These are phyloP conservation scores for Drosophila flavopinicola DNA, from an alignment of 2,888 invertebrate genomes.

Conservation along the genomic window DNA sequence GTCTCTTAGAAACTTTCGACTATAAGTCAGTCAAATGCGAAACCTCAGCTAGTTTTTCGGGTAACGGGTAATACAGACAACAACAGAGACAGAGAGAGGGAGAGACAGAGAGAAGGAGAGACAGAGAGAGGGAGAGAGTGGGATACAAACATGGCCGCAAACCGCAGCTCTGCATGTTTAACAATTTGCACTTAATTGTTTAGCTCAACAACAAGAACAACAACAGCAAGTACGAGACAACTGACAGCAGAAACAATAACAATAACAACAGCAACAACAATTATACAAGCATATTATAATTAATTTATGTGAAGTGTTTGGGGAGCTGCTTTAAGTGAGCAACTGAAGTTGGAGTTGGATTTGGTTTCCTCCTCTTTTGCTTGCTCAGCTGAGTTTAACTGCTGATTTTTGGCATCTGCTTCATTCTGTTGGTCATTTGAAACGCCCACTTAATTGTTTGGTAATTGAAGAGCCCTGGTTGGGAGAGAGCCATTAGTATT, in stretches of 20 bases:
- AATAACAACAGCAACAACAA: constrained; percentile 44
- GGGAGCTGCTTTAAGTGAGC: constrained; percentile 32
- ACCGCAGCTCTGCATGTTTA: constrained; percentile 57
- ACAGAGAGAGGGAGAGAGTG: background rate
- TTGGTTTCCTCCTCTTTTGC: background rate
- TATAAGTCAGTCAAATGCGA: constrained; percentile 43
- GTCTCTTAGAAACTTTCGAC: constrained; percentile 11
- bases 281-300: constrained; percentile 65
- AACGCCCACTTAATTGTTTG: constrained; percentile 45
- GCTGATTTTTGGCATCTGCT: constrained; percentile 11
- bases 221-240: too few species aligned
- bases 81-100: background rate
- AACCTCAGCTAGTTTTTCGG: constrained; percentile 37
- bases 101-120: background rate
- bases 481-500: constrained; percentile 31
- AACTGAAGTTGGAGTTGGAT: too few species aligned
- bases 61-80: background rate
- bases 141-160: constrained; percentile 20
- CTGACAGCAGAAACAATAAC: constrained; percentile 44
- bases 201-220: constrained; percentile 49
- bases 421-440: constrained; percentile 19
- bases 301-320: constrained; percentile 68
- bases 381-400: constrained; percentile 18
- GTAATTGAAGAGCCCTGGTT: constrained; percentile 32
- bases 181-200: constrained; percentile 65